phyloP scores from a whole-genome alignment of 2,888 invertebrate genomes.

The Matsumyia berberina region DNA sequence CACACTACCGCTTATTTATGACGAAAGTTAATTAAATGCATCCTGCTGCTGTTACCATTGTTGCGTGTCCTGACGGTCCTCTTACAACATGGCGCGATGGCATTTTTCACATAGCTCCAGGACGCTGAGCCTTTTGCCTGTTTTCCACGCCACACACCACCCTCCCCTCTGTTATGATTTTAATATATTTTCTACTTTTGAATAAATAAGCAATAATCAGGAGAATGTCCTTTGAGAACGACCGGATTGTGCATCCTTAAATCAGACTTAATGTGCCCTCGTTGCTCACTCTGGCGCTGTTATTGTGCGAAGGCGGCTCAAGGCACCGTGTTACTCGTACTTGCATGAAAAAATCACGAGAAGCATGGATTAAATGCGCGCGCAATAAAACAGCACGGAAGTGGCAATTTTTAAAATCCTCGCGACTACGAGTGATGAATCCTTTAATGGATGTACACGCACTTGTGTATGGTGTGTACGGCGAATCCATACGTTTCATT shows the following conservation, averaged over 20 bases:
- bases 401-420: slow-evolving; percentile 65
- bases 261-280: slow-evolving; percentile 60
- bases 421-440: slow-evolving; percentile 34
- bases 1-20: slow-evolving; percentile 68
- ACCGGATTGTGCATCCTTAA: slow-evolving; percentile 65
- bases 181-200: slow-evolving; percentile 64
- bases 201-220: slow-evolving; percentile 73
- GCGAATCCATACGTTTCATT: slow-evolving; percentile 58
- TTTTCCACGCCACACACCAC: not conserved
- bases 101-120: slow-evolving; percentile 32
- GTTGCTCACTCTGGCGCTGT: slow-evolving; percentile 32
- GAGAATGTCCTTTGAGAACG: slow-evolving; percentile 61
- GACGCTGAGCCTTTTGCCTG: not conserved
- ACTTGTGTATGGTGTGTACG: slow-evolving; percentile 3
- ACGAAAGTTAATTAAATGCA: slow-evolving; percentile 76
- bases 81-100: slow-evolving; percentile 29
- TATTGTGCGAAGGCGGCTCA: slow-evolving; percentile 29
- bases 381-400: slow-evolving; percentile 59
- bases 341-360: not conserved
- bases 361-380: slow-evolving; percentile 46
- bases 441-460: slow-evolving; percentile 37
- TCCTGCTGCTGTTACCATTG: slow-evolving; percentile 60
- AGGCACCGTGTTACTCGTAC: slow-evolving; percentile 23
- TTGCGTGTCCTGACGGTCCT: slow-evolving; percentile 41
- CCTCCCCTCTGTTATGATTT: slow-evolving; percentile 27